Conservation (phyloP, 2,888 invertebrate genomes). For the Cephus sareptanus region DNA sequence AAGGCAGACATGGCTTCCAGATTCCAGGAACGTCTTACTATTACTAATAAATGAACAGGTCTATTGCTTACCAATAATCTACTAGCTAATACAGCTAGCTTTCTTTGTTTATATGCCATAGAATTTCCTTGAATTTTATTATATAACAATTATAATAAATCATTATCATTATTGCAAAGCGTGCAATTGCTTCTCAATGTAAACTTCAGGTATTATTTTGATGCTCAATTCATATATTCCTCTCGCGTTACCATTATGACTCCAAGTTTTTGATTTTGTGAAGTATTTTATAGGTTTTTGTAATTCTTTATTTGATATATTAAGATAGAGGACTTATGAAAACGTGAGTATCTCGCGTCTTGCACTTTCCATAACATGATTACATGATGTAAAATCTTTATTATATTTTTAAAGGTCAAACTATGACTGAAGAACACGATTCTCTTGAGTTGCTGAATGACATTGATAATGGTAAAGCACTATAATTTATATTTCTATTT, state of each 20-base stretch:
- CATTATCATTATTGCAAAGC: neutral
- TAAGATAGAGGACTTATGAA: neutral
- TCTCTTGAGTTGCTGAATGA: neutral
- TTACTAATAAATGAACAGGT: neutral
- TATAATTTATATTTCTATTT: neutral
- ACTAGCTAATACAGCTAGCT: neutral
- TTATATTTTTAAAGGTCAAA: neutral
- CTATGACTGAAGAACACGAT: neutral
- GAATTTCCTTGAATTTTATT: neutral
- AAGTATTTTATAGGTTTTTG: neutral
- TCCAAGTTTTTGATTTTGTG: neutral
- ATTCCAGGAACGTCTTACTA: constrained; percentile 28
- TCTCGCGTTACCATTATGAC: neutral
- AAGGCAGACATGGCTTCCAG: constrained; percentile 60
- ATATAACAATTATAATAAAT: neutral
- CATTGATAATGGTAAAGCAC: neutral
- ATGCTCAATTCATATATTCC: neutral
- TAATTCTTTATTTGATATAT: neutral
- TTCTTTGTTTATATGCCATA: neutral
- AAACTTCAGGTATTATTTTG: neutral
- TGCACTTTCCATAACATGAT: neutral
- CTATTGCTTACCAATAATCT: neutral
- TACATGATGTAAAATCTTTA: neutral
- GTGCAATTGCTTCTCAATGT: neutral
- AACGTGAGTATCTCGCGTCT: neutral